Conservation (phyloP, 2,113 vertebrate genomes). For the Zosterops hypoxanthus region DNA sequence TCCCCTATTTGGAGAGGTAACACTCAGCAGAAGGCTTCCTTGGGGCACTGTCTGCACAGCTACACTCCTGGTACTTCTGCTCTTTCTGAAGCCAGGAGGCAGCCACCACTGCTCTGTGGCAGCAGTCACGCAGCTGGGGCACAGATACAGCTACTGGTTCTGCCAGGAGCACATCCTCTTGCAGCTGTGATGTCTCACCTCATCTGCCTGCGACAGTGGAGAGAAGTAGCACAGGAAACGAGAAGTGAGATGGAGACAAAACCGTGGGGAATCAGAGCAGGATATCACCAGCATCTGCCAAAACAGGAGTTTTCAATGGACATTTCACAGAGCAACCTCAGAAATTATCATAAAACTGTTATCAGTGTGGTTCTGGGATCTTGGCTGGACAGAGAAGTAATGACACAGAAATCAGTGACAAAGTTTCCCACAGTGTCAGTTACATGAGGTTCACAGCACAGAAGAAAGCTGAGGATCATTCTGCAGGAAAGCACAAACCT, state of each 20-base stretch:
- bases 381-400: background rate
- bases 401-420: background rate
- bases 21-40: background rate
- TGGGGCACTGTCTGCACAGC: background rate
- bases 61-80: background rate
- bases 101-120: background rate
- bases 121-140: background rate
- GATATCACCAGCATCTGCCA: background rate
- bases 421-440: background rate
- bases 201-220: background rate
- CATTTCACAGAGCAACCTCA: background rate
- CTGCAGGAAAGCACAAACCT: background rate
- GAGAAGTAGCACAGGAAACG: background rate
- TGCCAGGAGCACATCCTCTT: background rate
- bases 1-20: background rate
- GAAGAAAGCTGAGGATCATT: background rate
- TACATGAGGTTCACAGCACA: background rate
- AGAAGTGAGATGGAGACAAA: background rate
- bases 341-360: rapidly evolving
- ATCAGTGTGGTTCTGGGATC: background rate
- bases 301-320: background rate
- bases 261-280: background rate
- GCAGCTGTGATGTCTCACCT: background rate
- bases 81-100: background rate
- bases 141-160: background rate